Base-by-base conservation (phyloP, 2,888 invertebrate genomes). In the Salticus scenicus region DNA sequence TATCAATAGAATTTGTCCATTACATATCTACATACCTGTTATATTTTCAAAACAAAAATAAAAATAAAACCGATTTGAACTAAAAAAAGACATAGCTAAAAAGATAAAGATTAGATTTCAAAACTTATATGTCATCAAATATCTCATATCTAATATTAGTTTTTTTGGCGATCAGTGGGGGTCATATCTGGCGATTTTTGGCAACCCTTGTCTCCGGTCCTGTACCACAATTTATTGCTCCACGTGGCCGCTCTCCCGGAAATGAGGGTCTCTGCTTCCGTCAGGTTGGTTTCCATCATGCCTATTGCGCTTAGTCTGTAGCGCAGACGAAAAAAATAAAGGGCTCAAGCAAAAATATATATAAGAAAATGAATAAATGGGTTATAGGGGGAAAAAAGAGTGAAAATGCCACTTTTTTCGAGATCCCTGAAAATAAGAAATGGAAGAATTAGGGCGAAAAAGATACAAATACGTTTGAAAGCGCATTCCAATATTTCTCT, bases 251-350 rank as follows among this genome's bases (percentile, higher is more conserved):
- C 79, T 79, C 86, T 79, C 76, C 86, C 80, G 80, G 86, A 86
- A 86, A 86, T 86, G 85, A 86, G 80, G 80, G 86, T 72, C 76
- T 70, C 75, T 73, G 76, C 86, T 86, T 86, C 86, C 86, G 86
- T 86, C 86, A 86, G 86, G 86, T 86, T 80, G 86, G 80, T 67
- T 80, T 86, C 86, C 80, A 86, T 80, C 86, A 86, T 86, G 75
- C 76, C 86, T 70, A 75, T 66, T 74, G 77, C 78, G 31, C 41
- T 72, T 71, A n/a, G 20, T 28, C 67, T 24, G 47, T 28, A 24
- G 64, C 24, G 47, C 42, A 66, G 24, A 27, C n/a, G 30, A 27
- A 42, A 28, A 27, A 71, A 30, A 28, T 66, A 71, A 70, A 33
- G 37, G 57, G 66, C 66, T 72, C 28, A 41, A 14, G 66, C 24